Conservation (phyloP, 2,113 vertebrate species). For the Beaufortia kweichowensis region DNA sequence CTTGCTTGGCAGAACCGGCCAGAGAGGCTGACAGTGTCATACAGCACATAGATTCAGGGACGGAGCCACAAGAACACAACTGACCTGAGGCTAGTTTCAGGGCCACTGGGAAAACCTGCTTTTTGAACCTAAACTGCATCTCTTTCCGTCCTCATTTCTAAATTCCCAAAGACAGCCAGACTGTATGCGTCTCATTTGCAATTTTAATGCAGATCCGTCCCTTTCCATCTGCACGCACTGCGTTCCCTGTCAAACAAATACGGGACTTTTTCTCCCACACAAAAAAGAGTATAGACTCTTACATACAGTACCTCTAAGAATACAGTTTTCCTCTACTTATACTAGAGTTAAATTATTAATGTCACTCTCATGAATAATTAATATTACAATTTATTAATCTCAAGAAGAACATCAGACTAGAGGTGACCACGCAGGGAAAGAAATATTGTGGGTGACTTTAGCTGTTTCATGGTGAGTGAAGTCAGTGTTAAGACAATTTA, state of each 20-base stretch:
- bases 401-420: neutral
- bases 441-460: neutral
- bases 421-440: neutral
- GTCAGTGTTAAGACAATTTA: no score
- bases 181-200: constrained; percentile 23
- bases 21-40: neutral
- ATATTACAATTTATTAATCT: constrained; percentile 27
- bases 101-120: constrained; percentile 27
- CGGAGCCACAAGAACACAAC: constrained; percentile 11
- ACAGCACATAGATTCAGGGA: constrained; percentile 7
- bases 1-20: neutral
- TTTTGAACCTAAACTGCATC: constrained; percentile 37
- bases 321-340: constrained; percentile 15
- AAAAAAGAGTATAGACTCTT: constrained; percentile 21
- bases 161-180: constrained; percentile 14
- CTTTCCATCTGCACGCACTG: constrained; percentile 4
- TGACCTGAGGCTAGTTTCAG: constrained; percentile 26
- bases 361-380: neutral
- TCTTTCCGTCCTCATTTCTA: constrained; percentile 7
- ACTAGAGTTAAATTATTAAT: constrained; percentile 4
- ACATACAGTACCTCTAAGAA: no score
- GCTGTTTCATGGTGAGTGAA: neutral
- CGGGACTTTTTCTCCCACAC: neutral
- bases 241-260: neutral
- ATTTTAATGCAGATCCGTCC: constrained; percentile 17